Evolutionary conservation across 2,113 vertebrate species (phyloP).

Genomic region (Saccopteryx leptura): DNA sequence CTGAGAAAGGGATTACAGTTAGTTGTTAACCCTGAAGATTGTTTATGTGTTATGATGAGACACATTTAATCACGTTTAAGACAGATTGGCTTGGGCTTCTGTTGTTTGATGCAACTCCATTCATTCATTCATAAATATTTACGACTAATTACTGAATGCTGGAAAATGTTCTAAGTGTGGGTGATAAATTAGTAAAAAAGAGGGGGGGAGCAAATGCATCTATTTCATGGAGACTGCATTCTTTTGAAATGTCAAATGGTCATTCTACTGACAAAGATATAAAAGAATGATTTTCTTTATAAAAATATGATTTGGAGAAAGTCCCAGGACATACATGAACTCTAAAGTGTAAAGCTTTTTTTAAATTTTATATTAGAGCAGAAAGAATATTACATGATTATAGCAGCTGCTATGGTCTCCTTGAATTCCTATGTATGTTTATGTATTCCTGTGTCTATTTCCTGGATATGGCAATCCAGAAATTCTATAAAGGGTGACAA

Average conservation of each 20-base stretch:
- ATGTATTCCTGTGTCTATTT: neutral
- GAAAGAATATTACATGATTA: neutral
- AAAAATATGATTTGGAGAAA: neutral
- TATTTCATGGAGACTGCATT: neutral
- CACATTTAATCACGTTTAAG: slow-evolving; percentile 21
- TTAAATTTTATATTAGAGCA: neutral
- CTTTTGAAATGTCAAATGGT: neutral
- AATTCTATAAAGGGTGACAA: neutral
- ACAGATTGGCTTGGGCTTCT: neutral
- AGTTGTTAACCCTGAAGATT: neutral
- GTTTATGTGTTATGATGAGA: neutral
- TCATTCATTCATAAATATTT: slow-evolving; percentile 29
- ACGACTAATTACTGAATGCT: neutral
- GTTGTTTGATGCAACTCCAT: neutral
- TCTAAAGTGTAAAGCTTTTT: neutral
- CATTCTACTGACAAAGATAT: neutral
- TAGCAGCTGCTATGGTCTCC: neutral
- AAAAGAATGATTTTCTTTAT: neutral
- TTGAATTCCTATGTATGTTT: neutral
- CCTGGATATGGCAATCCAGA: neutral
- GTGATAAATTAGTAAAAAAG: neutral
- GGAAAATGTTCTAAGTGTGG: neutral
- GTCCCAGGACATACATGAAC: neutral
- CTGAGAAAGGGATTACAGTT: neutral
- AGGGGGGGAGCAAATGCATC: neutral